phyloP scores from a whole-genome alignment of 35 echinoderm and acorn worm genomes.

The Chiridota heheva region DNA sequence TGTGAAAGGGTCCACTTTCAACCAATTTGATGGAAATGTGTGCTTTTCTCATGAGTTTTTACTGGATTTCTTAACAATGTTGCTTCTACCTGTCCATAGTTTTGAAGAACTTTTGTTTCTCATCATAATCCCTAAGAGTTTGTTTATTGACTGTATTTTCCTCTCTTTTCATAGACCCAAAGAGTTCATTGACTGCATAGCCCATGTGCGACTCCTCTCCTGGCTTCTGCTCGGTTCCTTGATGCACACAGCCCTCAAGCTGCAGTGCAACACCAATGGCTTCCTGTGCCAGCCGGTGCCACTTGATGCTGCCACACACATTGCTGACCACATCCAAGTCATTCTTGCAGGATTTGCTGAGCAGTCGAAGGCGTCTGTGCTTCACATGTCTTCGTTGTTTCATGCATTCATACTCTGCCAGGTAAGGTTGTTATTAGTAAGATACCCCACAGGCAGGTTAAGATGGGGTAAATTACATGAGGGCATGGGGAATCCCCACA shows the following conservation, averaged over 20 bases:
- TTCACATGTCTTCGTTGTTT: constrained; percentile 98
- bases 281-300: constrained; percentile 82
- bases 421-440: constrained; percentile 36
- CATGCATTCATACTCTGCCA: constrained; percentile 99
- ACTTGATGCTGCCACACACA: constrained; percentile 89
- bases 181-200: constrained; percentile 99
- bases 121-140: no score
- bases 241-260: constrained; percentile 86
- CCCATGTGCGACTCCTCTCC: constrained; percentile 90
- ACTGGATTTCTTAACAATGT: no score
- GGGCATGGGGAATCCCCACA: no score
- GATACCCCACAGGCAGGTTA: no score
- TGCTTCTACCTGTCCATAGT: no score
- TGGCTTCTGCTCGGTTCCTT: constrained; percentile 93
- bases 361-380: constrained; percentile 94
- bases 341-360: constrained; percentile 97
- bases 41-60: no score
- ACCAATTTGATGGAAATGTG: no score
- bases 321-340: constrained; percentile 95
- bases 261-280: constrained; percentile 55
- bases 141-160: neutral
- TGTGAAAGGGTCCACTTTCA: no score
- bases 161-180: constrained; percentile 77
- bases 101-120: no score
- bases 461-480: no score